Percentiles rank a stretch among this genome's conserved stretches.
Evolutionary conservation across 2,113 vertebrate genomes (phyloP).

Genomic region (Genyomyrus donnyi): DNA sequence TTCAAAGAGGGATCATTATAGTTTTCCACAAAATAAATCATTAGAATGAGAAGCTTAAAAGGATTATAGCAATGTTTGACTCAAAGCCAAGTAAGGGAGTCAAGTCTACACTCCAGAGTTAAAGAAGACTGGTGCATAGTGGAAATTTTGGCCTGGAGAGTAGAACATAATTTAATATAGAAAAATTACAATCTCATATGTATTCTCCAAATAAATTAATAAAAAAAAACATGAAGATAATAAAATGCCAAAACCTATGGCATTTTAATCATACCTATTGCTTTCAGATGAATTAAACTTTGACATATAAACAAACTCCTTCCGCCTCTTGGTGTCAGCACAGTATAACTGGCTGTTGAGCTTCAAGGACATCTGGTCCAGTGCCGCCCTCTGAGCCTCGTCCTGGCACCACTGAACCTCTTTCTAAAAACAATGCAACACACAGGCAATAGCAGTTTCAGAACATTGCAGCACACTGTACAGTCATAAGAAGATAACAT

Average conservation of each 20-base stretch:
- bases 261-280: slow-evolving; percentile 60
- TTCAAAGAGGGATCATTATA: slow-evolving; percentile 80
- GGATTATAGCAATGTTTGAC: slow-evolving; percentile 81
- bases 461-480: neutral
- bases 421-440: slow-evolving; percentile 52
- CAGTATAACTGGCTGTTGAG: slow-evolving; percentile 76
- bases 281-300: slow-evolving; percentile 75
- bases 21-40: slow-evolving; percentile 87
- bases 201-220: neutral
- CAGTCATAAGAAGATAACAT: neutral
- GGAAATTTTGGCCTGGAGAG: neutral
- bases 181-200: neutral
- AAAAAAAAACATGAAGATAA: neutral
- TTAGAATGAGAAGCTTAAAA: slow-evolving; percentile 85
- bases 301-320: slow-evolving; percentile 70
- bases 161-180: neutral
- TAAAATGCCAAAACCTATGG: slow-evolving; percentile 47
- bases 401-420: slow-evolving; percentile 70
- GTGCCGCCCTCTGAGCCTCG: slow-evolving; percentile 77
- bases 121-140: slow-evolving; percentile 58
- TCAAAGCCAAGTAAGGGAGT: slow-evolving; percentile 73
- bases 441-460: neutral
- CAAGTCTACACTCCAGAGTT: slow-evolving; percentile 57
- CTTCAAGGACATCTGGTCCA: slow-evolving; percentile 87
- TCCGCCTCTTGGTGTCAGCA: slow-evolving; percentile 64